These are phyloP conservation scores for Catotricha subobsoleta DNA, from an alignment of 2,888 invertebrate genomes.

Conservation along the genomic window DNA sequence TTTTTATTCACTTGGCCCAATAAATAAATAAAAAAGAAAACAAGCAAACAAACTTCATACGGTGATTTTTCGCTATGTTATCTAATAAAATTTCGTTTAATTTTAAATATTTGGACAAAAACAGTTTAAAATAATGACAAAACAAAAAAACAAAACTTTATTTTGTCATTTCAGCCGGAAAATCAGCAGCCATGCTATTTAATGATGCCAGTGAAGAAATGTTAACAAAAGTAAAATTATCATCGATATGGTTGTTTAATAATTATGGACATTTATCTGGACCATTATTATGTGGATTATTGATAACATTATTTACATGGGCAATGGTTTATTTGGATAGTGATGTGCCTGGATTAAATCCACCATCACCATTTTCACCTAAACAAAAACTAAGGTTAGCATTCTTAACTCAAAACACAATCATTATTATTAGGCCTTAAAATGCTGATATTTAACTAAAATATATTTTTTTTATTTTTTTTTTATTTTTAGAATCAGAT, in stretches of 20 bases:
- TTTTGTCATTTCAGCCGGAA: not conserved
- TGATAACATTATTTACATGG: constrained; percentile 36
- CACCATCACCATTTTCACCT: constrained; percentile 39
- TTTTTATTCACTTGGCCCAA: too few species aligned
- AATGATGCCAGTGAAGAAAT: not conserved
- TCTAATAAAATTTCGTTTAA: too few species aligned
- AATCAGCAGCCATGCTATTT: not conserved
- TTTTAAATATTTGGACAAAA: too few species aligned
- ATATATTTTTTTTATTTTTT: not conserved
- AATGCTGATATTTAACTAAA: not conserved
- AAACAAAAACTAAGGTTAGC: constrained; percentile 26
- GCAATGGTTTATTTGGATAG: constrained; percentile 43
- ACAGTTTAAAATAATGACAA: too few species aligned
- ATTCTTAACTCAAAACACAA: not conserved
- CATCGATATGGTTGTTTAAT: not conserved
- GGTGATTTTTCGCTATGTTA: too few species aligned
- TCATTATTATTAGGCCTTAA: not conserved
- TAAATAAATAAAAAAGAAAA: too few species aligned
- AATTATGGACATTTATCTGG: not conserved
- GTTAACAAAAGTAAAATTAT: not conserved
- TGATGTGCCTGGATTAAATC: constrained; percentile 37
- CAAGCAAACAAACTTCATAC: too few species aligned
- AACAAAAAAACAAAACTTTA: too few species aligned
- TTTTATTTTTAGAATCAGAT: not conserved
- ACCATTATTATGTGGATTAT: constrained; percentile 30